A percentile compares a stretch with the other conserved stretches of the same genome.
These are phyloP conservation scores for Synanthedon vespiformis DNA, from an alignment of 2,888 invertebrate genomes.

Conservation along the genomic window DNA sequence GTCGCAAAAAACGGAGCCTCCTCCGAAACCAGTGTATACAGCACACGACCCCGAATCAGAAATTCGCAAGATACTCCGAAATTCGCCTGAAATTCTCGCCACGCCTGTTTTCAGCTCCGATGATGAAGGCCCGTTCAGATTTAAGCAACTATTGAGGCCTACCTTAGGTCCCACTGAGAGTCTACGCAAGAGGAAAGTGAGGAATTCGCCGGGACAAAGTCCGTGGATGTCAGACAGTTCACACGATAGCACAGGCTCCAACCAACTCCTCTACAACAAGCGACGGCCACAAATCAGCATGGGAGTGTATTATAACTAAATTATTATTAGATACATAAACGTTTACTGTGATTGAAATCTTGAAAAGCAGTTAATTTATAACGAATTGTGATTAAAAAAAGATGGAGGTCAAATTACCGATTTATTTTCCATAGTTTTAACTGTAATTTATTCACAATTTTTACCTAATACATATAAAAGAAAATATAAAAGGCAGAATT, in stretches of 20 bases:
- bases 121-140: conserved; percentile 75
- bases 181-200: conserved; percentile 73
- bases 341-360: background rate
- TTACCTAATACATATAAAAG: too few species aligned
- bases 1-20: conserved; percentile 41
- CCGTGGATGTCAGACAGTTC: conserved; percentile 65
- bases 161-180: conserved; percentile 78
- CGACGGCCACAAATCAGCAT: conserved; percentile 61
- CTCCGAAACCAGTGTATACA: conserved; percentile 39
- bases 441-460: too few species aligned
- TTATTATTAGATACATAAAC: too few species aligned
- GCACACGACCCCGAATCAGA: conserved; percentile 57
- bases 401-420: too few species aligned
- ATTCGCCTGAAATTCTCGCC: conserved; percentile 59
- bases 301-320: conserved; percentile 57
- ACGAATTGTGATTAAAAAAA: too few species aligned
- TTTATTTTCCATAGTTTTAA: too few species aligned
- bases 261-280: conserved; percentile 47
- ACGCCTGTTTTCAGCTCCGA: conserved; percentile 58
- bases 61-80: conserved; percentile 56
- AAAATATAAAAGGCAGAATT: too few species aligned
- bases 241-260: conserved; percentile 54
- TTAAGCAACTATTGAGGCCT: conserved; percentile 74
- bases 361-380: too few species aligned
- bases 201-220: conserved; percentile 49